Conservation (phyloP, 1,140 invertebrate species). For the Heliothis subflexa region DNA sequence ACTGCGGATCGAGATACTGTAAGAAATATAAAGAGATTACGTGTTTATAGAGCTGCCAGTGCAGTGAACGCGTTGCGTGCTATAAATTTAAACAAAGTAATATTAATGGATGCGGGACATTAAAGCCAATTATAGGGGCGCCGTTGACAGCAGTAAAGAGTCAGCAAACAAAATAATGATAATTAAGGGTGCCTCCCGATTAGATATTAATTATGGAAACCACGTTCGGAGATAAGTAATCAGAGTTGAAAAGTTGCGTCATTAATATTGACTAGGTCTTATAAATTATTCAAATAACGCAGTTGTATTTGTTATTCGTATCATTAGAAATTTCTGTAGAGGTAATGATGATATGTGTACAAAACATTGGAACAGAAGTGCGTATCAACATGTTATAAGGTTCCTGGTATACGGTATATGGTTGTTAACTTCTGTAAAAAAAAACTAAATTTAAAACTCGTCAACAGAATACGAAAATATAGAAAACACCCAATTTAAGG, state of each 20-base stretch:
- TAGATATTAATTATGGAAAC: slow-evolving; percentile 57
- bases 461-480: slow-evolving; percentile 7
- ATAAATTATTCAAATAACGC: slow-evolving; percentile 54
- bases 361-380: slow-evolving; percentile 1
- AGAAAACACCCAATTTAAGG: background rate
- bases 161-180: slow-evolving; percentile 44
- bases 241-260: slow-evolving; percentile 58
- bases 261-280: slow-evolving; percentile 57
- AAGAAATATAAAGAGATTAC: slow-evolving; percentile 29
- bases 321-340: slow-evolving; percentile 4
- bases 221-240: slow-evolving; percentile 59
- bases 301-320: slow-evolving; percentile 28
- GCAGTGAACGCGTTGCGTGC: slow-evolving; percentile 6
- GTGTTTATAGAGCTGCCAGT: slow-evolving; percentile 22
- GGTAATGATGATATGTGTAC: background rate
- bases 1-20: slow-evolving; percentile 38
- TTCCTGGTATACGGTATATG: background rate
- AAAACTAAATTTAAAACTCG: background rate
- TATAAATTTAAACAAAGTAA: slow-evolving; percentile 40
- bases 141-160: slow-evolving; percentile 35
- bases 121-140: slow-evolving; percentile 31
- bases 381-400: background rate
- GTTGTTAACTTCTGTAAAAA: background rate
- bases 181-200: slow-evolving; percentile 45
- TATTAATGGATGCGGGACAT: slow-evolving; percentile 24